Evolutionary conservation across 2,797 vertebrate species (phyloP).

Genomic region (Acanthiza pusilla): DNA sequence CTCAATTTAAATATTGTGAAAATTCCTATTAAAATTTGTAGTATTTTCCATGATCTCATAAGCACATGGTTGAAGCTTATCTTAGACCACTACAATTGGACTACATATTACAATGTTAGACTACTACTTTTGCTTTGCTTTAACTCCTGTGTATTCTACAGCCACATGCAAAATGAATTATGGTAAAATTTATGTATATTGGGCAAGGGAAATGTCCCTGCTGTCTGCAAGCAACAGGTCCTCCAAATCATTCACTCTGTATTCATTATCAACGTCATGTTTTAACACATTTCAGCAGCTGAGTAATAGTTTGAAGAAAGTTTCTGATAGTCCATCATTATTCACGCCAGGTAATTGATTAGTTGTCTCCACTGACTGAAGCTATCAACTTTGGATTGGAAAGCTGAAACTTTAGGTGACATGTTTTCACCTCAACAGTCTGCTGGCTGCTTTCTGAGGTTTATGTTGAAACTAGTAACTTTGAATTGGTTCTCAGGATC

Average conservation of each 20-base stretch:
- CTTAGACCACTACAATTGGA: neutral
- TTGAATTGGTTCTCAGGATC: neutral
- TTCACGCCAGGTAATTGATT: neutral
- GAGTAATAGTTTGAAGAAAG: neutral
- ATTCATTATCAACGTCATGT: neutral
- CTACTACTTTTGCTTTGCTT: neutral
- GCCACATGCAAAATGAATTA: neutral
- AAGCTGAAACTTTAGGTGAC: neutral
- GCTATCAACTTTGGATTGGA: neutral
- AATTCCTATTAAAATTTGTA: neutral
- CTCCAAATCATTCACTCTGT: neutral
- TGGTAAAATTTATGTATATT: neutral
- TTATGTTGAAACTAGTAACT: neutral
- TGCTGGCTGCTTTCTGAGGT: neutral
- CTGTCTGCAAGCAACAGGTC: neutral
- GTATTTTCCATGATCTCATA: neutral
- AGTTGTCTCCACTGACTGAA: neutral
- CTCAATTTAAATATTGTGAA: neutral
- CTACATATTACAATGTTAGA: neutral
- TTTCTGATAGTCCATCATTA: neutral
- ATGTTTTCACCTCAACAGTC: neutral
- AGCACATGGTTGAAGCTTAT: neutral
- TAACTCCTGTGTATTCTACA: neutral
- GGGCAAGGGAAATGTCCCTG: neutral
- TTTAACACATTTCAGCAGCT: neutral